These are phyloP conservation scores for Gopherus evgoodei DNA, from an alignment of 2,113 vertebrate genomes.

Conservation along the genomic window DNA sequence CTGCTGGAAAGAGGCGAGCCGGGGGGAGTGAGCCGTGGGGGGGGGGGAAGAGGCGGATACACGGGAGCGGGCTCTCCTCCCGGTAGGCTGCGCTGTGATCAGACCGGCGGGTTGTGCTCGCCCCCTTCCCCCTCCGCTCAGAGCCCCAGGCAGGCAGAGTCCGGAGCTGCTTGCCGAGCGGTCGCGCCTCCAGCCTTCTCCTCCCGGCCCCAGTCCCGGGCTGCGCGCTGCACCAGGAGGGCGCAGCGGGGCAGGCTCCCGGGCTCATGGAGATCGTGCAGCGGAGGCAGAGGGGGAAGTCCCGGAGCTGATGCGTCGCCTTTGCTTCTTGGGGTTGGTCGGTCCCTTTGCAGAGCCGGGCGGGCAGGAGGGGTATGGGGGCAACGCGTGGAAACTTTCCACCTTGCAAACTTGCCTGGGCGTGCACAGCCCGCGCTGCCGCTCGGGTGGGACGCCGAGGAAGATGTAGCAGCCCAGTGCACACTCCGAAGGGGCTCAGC, in stretches of 20 bases:
- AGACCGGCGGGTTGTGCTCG: background rate
- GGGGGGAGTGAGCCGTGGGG: background rate
- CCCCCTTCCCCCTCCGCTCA: background rate
- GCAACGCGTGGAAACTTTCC: conserved; percentile 73
- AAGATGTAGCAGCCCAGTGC: background rate
- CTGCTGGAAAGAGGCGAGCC: background rate
- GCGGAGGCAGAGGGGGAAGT: background rate
- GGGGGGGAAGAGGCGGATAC: too few relatives aligned
- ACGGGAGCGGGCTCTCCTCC: conserved; percentile 1
- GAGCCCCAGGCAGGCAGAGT: background rate
- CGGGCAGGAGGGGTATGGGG: background rate
- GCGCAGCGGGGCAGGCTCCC: background rate
- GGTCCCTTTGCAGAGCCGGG: background rate
- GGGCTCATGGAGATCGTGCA: conserved; percentile 24
- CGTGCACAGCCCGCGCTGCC: background rate
- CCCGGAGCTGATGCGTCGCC: background rate
- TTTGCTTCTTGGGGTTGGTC: background rate
- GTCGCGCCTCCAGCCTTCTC: background rate
- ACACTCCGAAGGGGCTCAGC: background rate
- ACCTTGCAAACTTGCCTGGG: conserved; percentile 59
- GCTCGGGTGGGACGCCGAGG: background rate
- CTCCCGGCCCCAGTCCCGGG: background rate
- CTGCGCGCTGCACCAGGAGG: conserved; percentile 10
- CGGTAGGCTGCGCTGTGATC: conserved; percentile 69
- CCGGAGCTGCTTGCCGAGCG: conserved; percentile 12